Evolutionary conservation across 2,113 vertebrate genomes (phyloP).

Genomic region (Stercorarius parasiticus): DNA sequence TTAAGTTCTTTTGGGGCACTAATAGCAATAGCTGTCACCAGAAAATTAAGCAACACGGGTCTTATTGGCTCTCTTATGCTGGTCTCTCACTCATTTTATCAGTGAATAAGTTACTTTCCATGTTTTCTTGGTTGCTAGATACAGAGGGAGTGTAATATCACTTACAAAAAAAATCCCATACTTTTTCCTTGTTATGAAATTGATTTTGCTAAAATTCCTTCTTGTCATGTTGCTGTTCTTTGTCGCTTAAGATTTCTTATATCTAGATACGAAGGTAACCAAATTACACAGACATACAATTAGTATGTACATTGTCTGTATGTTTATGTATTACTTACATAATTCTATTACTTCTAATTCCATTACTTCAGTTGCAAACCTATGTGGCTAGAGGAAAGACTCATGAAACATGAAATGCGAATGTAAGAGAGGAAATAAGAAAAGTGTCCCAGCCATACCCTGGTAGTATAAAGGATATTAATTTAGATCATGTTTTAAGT

Average conservation of each 20-base stretch:
- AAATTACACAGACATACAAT: background rate
- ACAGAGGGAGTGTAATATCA: background rate
- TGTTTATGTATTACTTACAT: background rate
- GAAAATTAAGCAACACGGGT: background rate
- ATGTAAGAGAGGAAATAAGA: background rate
- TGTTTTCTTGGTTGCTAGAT: background rate
- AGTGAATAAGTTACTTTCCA: background rate
- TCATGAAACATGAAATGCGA: background rate
- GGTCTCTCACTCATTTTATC: background rate
- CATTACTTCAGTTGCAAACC: background rate
- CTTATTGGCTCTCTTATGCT: background rate
- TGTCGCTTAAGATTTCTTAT: background rate
- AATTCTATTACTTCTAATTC: background rate
- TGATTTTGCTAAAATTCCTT: background rate
- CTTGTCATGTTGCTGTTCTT: background rate
- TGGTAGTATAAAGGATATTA: background rate
- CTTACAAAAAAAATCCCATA: accelerated
- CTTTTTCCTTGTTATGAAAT: background rate
- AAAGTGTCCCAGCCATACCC: background rate
- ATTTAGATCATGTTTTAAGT: background rate
- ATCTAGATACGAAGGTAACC: background rate
- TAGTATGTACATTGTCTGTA: background rate
- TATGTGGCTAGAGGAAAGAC: background rate
- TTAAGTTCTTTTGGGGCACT: background rate
- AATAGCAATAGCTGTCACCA: background rate